Conservation (phyloP, 2,113 vertebrate species). For the Dissostichus mawsoni region DNA sequence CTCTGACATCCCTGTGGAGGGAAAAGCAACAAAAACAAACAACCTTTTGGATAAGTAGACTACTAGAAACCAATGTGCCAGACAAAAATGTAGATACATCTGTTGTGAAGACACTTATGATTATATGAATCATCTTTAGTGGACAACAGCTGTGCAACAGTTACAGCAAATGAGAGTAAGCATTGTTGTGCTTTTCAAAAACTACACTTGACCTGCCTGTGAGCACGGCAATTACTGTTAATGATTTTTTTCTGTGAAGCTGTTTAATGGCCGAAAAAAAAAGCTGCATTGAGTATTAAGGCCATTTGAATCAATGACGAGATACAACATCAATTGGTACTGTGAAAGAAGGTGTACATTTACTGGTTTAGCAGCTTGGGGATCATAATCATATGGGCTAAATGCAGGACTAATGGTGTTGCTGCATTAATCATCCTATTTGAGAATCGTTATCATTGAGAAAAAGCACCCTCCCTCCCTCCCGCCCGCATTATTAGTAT, state of each 20-base stretch:
- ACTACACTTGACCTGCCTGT: not conserved
- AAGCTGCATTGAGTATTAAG: not conserved
- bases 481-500: slow-evolving; percentile 27
- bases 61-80: not conserved
- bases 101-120: not conserved
- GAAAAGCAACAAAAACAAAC: slow-evolving; percentile 1
- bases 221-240: not conserved
- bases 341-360: slow-evolving; percentile 16
- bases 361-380: slow-evolving; percentile 16
- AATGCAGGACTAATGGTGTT: slow-evolving; percentile 22
- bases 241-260: not conserved
- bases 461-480: slow-evolving; percentile 4
- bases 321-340: slow-evolving; percentile 18
- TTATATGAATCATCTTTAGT: not conserved
- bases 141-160: not conserved
- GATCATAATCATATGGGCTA: slow-evolving; percentile 19
- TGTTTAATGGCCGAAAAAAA: not conserved
- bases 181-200: not conserved
- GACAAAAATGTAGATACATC: not conserved
- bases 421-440: slow-evolving; percentile 41
- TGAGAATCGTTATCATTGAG: slow-evolving; percentile 27
- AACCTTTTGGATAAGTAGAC: not conserved
- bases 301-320: slow-evolving; percentile 9
- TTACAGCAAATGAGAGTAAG: not conserved
- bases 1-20: slow-evolving; percentile 6